Evolutionary conservation across 1,140 invertebrate genomes (phyloP).

Genomic region (Drosophila guanche): DNA sequence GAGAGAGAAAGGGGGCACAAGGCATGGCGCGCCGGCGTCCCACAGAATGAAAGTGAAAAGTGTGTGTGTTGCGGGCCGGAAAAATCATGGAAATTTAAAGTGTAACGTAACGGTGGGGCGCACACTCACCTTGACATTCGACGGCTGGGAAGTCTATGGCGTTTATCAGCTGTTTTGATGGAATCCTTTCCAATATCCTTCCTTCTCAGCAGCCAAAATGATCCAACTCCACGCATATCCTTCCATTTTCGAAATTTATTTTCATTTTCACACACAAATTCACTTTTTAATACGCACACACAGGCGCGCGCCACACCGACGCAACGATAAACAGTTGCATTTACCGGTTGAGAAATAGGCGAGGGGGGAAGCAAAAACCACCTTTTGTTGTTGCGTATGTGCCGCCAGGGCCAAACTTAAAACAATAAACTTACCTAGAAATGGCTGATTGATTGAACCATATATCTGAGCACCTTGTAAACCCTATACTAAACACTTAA

Average conservation of each 20-base stretch:
- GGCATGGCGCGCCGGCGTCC: conserved; percentile 38
- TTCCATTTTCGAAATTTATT: no score
- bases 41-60: conserved; percentile 36
- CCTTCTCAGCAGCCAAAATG: no score
- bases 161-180: conserved; percentile 21
- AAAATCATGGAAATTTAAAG: conserved; percentile 1
- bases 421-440: conserved; percentile 21
- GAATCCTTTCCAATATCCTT: no score
- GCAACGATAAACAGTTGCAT: conserved; percentile 33
- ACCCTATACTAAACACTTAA: not conserved
- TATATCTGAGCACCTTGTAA: not conserved
- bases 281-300: conserved; percentile 9
- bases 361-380: not conserved
- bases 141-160: conserved; percentile 16
- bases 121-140: conserved; percentile 21
- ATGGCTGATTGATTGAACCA: not conserved
- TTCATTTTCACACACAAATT: not conserved
- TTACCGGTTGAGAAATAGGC: conserved; percentile 18
- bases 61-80: not conserved
- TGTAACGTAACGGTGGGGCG: conserved; percentile 24
- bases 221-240: no score
- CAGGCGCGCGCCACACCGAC: not conserved
- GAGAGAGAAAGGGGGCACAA: not conserved
- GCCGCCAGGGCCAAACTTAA: conserved; percentile 8
- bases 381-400: conserved; percentile 17